Evolutionary conservation across 92 coral and sea anemone genomes (phyloP), one percentile per base, ranked within the genome.

Genomic region (Phymanthus crucifer): DNA sequence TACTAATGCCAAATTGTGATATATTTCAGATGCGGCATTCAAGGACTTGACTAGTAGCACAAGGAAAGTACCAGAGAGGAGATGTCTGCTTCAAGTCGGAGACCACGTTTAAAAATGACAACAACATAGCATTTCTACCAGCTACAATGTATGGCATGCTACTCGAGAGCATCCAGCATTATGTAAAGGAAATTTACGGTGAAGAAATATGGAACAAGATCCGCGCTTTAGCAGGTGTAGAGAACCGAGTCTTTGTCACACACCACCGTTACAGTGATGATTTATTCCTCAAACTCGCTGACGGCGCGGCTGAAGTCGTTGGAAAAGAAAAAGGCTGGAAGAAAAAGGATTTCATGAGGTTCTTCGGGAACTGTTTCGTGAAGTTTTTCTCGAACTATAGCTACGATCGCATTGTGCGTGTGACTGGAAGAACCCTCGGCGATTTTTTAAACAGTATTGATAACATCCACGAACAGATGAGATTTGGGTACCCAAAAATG

Each of bases 121-220:
- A 43, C 18, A n/a, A 50, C 58, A 6, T 0, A 21, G 64, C 27
- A 29, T 19, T 54, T 21, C 21, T 54, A 21, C 6, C 3, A 21
- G n/a, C 32, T 88, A 84, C 12, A 47, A 92, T 92, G 97, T 92
- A 92, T 70, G 97, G 97, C 23, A 92, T 92, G 97, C 75, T 92
- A 40, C 57, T 92, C 57, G 97, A 92, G 73, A 92, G 97, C 52
- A 92, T 92, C 21, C 89, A 89, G 21, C 93, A 92, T 71, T 92
- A 75, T 38, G 36, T 92, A 2, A 77, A 79, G 47, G 93, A 87
- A 40, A 86, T 86, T 32, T 89, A 92, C 71, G 93, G 97, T 70
- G 97, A 92, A 65, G 85, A 82, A 48, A 81, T 78, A 6, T 92
- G 97, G 97, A 72, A 74, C 24, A 65, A 83, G 56, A 80, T 92